Percentiles rank a stretch among this genome's conserved stretches.
Conservation (phyloP, 1,140 invertebrate species). For the Ceratitis capitata region DNA sequence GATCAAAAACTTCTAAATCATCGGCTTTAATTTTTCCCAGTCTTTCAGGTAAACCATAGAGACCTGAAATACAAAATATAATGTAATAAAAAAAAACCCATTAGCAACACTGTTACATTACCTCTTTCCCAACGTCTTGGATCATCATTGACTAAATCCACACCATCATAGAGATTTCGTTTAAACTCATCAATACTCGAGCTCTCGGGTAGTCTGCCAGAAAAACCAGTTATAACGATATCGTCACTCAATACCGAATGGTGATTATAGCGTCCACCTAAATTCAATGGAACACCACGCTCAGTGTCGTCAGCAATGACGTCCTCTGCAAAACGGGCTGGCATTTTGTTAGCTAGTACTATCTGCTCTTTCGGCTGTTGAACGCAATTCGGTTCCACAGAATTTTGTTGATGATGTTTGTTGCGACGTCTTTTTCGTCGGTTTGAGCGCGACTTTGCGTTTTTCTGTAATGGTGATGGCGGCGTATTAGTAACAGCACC, state of each 20-base stretch:
- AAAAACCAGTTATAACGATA: conserved; percentile 89
- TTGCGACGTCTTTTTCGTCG: conserved; percentile 60
- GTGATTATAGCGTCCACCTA: conserved; percentile 54
- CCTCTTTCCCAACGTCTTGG: conserved; percentile 80
- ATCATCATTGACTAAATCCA: conserved; percentile 90
- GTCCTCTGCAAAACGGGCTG: conserved; percentile 63
- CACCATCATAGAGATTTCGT: conserved; percentile 82
- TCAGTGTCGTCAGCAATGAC: conserved; percentile 57
- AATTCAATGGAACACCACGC: conserved; percentile 55
- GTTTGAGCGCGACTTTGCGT: conserved; percentile 54
- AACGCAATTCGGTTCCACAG: conserved; percentile 54
- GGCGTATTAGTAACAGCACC: conserved; percentile 47
- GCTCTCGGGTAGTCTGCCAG: conserved; percentile 89
- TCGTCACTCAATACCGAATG: conserved; percentile 69
- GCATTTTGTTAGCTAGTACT: conserved; percentile 53
- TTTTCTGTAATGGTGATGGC: conserved; percentile 50
- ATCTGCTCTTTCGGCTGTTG: conserved; percentile 39
- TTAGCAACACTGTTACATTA: conserved; percentile 40
- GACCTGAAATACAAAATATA: conserved; percentile 50
- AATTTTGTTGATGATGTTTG: conserved; percentile 44
- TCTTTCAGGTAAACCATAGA: conserved; percentile 84
- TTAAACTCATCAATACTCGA: conserved; percentile 89
- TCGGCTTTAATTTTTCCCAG: conserved; percentile 93
- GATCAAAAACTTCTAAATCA: conserved; percentile 87
- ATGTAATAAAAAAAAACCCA: not conserved